Conservation (phyloP, 2,113 vertebrate genomes). For the Perccottus glenii region DNA sequence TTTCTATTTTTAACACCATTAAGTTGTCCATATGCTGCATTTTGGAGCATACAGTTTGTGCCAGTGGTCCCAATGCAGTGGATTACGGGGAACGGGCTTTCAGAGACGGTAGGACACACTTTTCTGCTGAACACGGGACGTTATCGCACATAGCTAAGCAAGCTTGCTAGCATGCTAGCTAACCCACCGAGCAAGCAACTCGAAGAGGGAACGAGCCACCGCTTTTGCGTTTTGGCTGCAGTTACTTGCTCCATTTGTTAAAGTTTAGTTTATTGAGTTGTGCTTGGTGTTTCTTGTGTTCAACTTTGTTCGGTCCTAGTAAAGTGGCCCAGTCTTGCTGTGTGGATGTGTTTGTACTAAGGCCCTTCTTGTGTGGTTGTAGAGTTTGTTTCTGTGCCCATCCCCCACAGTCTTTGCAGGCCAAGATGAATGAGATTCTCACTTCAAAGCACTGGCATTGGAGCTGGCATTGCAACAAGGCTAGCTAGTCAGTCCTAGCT, state of each 20-base stretch:
- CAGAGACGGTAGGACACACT: slow-evolving; percentile 75
- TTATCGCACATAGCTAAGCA: slow-evolving; percentile 54
- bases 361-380: slow-evolving; percentile 76
- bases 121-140: slow-evolving; percentile 63
- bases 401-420: slow-evolving; percentile 78
- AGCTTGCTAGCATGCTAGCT: slow-evolving; percentile 35
- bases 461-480: slow-evolving; percentile 64
- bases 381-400: slow-evolving; percentile 79
- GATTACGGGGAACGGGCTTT: slow-evolving; percentile 71
- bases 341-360: slow-evolving; percentile 48
- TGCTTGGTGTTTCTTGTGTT: slow-evolving; percentile 25
- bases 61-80: slow-evolving; percentile 76
- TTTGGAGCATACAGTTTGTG: slow-evolving; percentile 62
- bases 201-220: slow-evolving; percentile 71
- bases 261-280: background rate
- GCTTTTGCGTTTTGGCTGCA: slow-evolving; percentile 61
- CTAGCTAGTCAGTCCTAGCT: slow-evolving; percentile 51
- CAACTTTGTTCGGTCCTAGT: slow-evolving; percentile 5
- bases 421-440: slow-evolving; percentile 80
- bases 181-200: slow-evolving; percentile 47
- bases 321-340: slow-evolving; percentile 1
- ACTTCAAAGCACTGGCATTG: slow-evolving; percentile 77
- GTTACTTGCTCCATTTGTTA: slow-evolving; percentile 2
- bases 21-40: slow-evolving; percentile 70
- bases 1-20: slow-evolving; percentile 56